Conservation (phyloP, 2,797 vertebrate genomes). For the Bradypodion ventrale region DNA sequence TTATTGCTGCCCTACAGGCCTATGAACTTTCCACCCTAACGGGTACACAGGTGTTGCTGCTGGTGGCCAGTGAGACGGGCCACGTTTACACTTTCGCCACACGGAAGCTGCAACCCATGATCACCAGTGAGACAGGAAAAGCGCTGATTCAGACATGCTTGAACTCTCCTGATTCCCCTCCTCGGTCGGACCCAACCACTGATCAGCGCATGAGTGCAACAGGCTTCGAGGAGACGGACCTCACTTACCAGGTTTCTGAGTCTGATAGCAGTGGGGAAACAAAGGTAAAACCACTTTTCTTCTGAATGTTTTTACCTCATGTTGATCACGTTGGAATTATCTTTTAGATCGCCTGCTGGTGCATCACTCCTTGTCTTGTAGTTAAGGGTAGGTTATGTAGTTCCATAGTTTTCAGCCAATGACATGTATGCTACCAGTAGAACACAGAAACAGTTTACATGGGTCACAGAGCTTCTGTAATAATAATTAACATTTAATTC, state of each 20-base stretch:
- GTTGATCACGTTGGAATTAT: not conserved
- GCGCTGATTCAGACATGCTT: slow-evolving; percentile 98
- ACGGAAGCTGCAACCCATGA: slow-evolving; percentile 98
- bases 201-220: slow-evolving; percentile 99
- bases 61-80: slow-evolving; percentile 97
- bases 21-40: slow-evolving; percentile 98
- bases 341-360: not conserved
- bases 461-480: too few species aligned
- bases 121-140: slow-evolving; percentile 98
- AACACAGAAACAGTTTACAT: too few species aligned
- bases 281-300: slow-evolving; percentile 81
- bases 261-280: slow-evolving; percentile 96
- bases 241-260: slow-evolving; percentile 98
- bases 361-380: not conserved
- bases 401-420: too few species aligned
- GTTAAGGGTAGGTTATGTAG: too few species aligned
- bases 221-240: slow-evolving; percentile 96
- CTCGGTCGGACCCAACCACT: slow-evolving; percentile 92
- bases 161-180: slow-evolving; percentile 97
- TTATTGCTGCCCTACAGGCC: slow-evolving; percentile 78
- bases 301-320: not conserved
- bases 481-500: too few species aligned
- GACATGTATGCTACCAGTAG: too few species aligned
- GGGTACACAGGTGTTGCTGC: slow-evolving; percentile 94
- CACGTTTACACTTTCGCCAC: slow-evolving; percentile 99